Conservation (phyloP, 2,797 vertebrate genomes). For the Parotocinclus haroldoi region DNA sequence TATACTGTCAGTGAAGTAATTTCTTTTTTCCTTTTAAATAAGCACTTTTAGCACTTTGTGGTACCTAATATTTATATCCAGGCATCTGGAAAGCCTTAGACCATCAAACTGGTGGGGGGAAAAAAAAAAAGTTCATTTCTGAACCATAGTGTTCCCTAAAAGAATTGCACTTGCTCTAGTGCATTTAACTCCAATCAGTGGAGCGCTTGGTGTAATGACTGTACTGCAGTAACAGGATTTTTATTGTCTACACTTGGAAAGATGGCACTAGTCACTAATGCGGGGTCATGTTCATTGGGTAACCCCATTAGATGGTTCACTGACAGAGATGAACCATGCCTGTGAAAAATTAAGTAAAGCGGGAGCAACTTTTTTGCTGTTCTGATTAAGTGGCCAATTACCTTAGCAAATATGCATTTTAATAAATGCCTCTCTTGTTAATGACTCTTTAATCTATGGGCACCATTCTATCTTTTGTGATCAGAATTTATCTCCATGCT, state of each 20-base stretch:
- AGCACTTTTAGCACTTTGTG: too few species aligned
- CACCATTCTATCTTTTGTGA: neutral
- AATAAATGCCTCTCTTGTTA: conserved; percentile 19
- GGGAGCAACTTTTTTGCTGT: conserved; percentile 24
- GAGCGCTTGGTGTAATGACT: conserved; percentile 19
- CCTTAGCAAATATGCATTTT: conserved; percentile 21
- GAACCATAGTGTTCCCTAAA: conserved; percentile 25
- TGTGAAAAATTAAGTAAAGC: conserved; percentile 4
- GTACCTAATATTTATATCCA: too few species aligned
- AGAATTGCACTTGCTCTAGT: conserved; percentile 22
- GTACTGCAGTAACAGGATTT: conserved; percentile 30
- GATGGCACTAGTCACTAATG: conserved; percentile 29
- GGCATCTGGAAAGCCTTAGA: conserved; percentile 9
- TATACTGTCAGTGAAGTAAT: too few species aligned
- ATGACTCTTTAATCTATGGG: conserved; percentile 1
- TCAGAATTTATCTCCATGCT: neutral
- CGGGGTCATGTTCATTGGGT: conserved; percentile 21
- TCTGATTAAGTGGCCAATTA: conserved; percentile 27
- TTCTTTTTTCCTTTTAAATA: too few species aligned
- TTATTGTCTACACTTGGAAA: conserved; percentile 37
- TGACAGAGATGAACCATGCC: conserved; percentile 7
- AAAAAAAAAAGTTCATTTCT: conserved; percentile 22
- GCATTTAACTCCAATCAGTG: conserved; percentile 22
- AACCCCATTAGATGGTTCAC: conserved; percentile 28
- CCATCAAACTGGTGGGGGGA: neutral